These are phyloP conservation scores for Dendronephthya gigantea DNA, from an alignment of 64 coral and sea anemone genomes.

Conservation along the genomic window DNA sequence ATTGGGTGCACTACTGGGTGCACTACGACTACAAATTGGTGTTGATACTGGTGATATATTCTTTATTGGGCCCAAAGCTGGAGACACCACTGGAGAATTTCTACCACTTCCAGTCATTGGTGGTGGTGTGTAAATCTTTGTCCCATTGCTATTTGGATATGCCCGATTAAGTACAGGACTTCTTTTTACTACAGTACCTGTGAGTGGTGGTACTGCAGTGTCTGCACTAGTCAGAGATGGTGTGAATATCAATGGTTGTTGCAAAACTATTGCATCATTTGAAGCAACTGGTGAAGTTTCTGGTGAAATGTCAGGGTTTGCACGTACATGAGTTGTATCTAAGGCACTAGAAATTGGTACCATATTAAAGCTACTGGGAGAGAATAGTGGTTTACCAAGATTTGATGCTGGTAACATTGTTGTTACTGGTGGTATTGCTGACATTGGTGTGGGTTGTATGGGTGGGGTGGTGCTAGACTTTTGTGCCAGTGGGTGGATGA, in stretches of 20 bases:
- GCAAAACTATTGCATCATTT: too few species aligned
- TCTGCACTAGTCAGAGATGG: background rate
- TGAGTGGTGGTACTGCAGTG: background rate
- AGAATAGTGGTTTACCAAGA: constrained; percentile 15
- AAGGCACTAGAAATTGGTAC: background rate
- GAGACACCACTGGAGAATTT: background rate
- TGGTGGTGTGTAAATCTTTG: background rate
- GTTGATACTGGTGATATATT: background rate
- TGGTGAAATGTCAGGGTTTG: background rate
- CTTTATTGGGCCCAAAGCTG: background rate
- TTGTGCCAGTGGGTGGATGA: background rate
- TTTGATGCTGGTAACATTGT: too few species aligned
- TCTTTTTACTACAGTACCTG: background rate
- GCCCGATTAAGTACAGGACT: background rate
- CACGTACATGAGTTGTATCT: background rate
- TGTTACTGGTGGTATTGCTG: background rate
- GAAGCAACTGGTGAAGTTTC: background rate
- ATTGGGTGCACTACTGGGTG: too few species aligned
- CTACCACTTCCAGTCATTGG: background rate
- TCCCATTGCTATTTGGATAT: background rate
- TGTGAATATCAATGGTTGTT: background rate
- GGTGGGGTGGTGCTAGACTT: background rate
- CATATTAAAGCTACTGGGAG: constrained; percentile 4
- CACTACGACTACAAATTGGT: background rate
- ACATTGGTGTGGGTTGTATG: background rate